Conservation (phyloP, 1,140 invertebrate genomes). For the Seison nebaliae region DNA sequence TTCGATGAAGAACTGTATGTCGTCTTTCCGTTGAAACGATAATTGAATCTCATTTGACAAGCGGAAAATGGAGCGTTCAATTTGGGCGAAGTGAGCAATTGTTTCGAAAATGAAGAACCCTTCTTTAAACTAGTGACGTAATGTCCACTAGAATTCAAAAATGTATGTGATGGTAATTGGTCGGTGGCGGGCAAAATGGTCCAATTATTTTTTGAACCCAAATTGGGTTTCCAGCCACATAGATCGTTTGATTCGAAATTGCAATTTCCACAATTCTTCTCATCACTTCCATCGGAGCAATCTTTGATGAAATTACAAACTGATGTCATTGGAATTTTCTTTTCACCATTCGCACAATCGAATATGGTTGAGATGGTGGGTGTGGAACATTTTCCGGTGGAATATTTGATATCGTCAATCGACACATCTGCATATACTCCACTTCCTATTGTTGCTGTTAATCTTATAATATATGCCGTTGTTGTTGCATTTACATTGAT, state of each 20-base stretch:
- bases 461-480: conserved; percentile 1
- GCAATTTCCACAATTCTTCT: conserved; percentile 21
- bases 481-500: no score
- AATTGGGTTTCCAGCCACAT: conserved; percentile 21
- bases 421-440: conserved; percentile 17
- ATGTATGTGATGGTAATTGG: conserved; percentile 17
- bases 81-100: no score
- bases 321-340: conserved; percentile 12
- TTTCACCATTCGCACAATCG: conserved; percentile 16
- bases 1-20: no score
- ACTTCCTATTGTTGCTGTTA: conserved; percentile 12
- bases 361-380: conserved; percentile 9
- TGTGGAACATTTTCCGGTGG: conserved; percentile 15
- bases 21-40: no score
- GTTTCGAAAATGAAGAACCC: no score
- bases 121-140: no score
- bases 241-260: conserved; percentile 18
- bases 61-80: no score
- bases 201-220: not conserved
- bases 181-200: conserved; percentile 17
- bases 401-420: conserved; percentile 17
- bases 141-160: not conserved
- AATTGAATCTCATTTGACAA: no score
- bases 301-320: conserved; percentile 22
- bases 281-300: conserved; percentile 21